Percentiles rank a stretch among this genome's conserved stretches.
phyloP scores from a whole-genome alignment of 64 coral and sea anemone genomes.

The Stylophora pistillata region DNA sequence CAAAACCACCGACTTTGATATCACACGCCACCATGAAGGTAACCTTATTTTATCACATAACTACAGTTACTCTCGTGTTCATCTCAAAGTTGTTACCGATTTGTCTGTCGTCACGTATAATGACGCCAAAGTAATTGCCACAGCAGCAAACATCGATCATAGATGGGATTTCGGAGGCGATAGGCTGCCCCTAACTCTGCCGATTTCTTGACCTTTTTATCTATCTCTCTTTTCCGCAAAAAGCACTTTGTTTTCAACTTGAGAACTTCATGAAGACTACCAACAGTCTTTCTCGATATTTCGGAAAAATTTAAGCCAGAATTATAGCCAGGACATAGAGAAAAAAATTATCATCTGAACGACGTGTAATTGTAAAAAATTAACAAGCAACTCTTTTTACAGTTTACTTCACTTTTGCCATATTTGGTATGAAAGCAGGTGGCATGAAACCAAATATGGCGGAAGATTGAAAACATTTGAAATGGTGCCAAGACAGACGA shows the following conservation, averaged over 20 bases:
- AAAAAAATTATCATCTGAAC: slow-evolving; percentile 35
- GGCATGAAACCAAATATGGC: slow-evolving; percentile 57
- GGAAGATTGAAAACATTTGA: slow-evolving; percentile 59
- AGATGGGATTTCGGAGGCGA: neutral
- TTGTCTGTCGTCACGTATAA: neutral
- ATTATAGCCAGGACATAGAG: neutral
- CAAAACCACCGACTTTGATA: slow-evolving; percentile 1
- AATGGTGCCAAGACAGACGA: slow-evolving; percentile 18
- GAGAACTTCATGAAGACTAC: neutral
- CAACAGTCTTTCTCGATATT: neutral
- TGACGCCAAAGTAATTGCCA: slow-evolving; percentile 15
- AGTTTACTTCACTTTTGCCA: slow-evolving; percentile 64
- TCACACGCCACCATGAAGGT: slow-evolving; percentile 3
- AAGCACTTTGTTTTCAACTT: neutral
- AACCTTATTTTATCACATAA: neutral
- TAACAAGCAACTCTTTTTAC: slow-evolving; percentile 66
- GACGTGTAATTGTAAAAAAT: slow-evolving; percentile 90
- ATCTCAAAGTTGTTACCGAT: slow-evolving; percentile 17
- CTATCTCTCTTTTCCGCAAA: neutral
- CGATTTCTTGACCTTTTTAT: neutral
- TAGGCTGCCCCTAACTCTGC: neutral
- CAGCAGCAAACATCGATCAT: slow-evolving; percentile 24
- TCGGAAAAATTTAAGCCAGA: slow-evolving; percentile 13
- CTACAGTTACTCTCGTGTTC: neutral
- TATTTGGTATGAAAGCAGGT: slow-evolving; percentile 76